A percentile compares a stretch with the other conserved stretches of the same genome.
Conservation (phyloP, 1,140 invertebrate genomes). For the Goniozus legneri region DNA sequence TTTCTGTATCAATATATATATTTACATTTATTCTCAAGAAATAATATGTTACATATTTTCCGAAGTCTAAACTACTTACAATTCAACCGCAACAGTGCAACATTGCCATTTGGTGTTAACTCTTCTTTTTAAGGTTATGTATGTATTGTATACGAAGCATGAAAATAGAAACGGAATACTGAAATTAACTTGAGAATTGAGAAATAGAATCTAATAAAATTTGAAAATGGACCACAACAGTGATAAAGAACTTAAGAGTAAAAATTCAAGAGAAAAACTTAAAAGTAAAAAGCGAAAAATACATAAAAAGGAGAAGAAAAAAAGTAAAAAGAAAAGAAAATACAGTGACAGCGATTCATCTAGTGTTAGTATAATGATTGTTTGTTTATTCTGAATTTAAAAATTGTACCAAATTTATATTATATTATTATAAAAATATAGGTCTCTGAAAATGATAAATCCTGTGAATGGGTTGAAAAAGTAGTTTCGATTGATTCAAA, state of each 20-base stretch:
- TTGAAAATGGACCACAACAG: not conserved
- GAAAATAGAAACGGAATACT: no score
- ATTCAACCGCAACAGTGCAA: no score
- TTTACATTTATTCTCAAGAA: no score
- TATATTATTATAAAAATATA: slow-evolving; percentile 1
- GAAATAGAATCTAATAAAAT: not conserved
- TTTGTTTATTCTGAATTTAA: slow-evolving; percentile 5
- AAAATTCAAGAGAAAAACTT: not conserved
- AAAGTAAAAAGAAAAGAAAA: slow-evolving; percentile 31
- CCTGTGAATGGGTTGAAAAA: slow-evolving; percentile 41
- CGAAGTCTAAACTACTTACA: no score
- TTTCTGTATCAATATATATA: no score
- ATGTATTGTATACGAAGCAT: no score
- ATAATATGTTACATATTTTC: no score
- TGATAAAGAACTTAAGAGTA: not conserved
- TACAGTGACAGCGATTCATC: slow-evolving; percentile 18
- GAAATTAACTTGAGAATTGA: no score
- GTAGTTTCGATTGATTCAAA: not conserved
- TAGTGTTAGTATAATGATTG: slow-evolving; percentile 17
- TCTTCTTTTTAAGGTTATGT: no score
- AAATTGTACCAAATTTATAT: slow-evolving; percentile 9
- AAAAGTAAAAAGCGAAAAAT: slow-evolving; percentile 24
- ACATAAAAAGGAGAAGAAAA: slow-evolving; percentile 29
- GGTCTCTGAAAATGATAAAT: slow-evolving; percentile 11
- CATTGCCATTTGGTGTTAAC: no score